Evolutionary conservation across 2,797 vertebrate species (phyloP), one percentile per base, ranked within the genome.

Genomic region (Sus cebifrons): DNA sequence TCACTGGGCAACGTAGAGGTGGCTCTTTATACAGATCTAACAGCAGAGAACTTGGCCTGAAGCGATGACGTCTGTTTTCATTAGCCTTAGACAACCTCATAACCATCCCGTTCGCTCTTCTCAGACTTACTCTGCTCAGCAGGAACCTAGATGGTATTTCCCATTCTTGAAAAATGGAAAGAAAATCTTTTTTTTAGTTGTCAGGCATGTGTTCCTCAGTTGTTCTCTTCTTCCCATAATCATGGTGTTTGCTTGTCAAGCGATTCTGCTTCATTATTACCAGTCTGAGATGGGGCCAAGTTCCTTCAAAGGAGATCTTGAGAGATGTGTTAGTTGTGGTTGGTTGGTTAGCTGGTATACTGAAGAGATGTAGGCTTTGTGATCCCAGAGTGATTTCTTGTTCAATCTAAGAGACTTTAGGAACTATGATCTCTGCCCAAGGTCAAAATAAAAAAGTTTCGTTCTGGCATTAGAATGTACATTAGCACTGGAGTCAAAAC

Each of bases 11-110:
- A 21, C 27, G 1, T 23, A 12, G 7, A 97, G 74, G 82, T 91
- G 71, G 32, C 71, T 89, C 70, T 89, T 91, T 32, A 23, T 73
- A 64, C 21, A 92, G 65, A 94, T 85, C 64, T 68, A 52, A 89
- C 67, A 75, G 64, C 32, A 65, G 17, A 86, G 60, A 91, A 58
- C 5, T 32, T 94, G 54, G 44, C 86, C 91, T 29, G 40, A 86
- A 95, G 74, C 83, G 65, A 8, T 9, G 54, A 71, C 1, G 2
- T 65, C 81, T 71, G 20, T 84, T 96, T 91, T 62, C 84, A 64
- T 97, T 86, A 54, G 60, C 78, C 65, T 75, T 81, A 64, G 14
- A 25, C 65, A 60, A 74, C 29, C 75, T 94, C 32, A 71, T 58
- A 89, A 91, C 56, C 29, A 21, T 93, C 27, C 16, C 17, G 83